phyloP scores from a whole-genome alignment of 1,140 invertebrate genomes.

The Mactra quadrangularis region DNA sequence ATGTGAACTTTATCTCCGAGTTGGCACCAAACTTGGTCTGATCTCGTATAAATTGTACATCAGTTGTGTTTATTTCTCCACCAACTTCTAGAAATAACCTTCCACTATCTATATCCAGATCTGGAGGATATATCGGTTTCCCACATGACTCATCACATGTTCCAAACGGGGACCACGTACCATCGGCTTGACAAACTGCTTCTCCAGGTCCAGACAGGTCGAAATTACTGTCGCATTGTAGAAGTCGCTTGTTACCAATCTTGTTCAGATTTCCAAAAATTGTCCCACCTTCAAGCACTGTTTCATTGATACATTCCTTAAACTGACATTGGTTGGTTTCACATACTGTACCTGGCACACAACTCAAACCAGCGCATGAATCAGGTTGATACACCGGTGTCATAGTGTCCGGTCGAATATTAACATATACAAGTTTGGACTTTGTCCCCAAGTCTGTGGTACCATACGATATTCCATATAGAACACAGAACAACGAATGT shows the following conservation, averaged over 20 bases:
- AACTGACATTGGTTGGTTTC: neutral
- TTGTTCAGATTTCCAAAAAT: conserved; percentile 31
- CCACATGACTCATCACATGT: neutral
- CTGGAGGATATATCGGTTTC: neutral
- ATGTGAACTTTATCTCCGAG: conserved; percentile 24
- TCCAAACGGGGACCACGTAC: neutral
- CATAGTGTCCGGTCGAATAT: neutral
- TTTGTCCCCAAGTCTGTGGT: neutral
- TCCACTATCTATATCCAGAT: neutral
- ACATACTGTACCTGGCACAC: neutral
- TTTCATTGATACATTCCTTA: neutral
- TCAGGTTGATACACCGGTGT: neutral
- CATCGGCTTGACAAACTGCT: neutral
- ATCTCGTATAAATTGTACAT: neutral
- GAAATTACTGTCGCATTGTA: neutral
- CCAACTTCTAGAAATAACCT: neutral
- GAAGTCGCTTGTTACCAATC: neutral
- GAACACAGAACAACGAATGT: neutral
- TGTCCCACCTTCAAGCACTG: neutral
- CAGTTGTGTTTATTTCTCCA: neutral
- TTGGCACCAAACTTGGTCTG: neutral
- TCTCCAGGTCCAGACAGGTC: neutral
- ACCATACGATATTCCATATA: neutral
- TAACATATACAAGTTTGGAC: neutral
- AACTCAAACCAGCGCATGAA: neutral